Evolutionary conservation across 1,140 invertebrate species (phyloP), one percentile per base, ranked within the genome.

Genomic region (Potamilus streckersoni): DNA sequence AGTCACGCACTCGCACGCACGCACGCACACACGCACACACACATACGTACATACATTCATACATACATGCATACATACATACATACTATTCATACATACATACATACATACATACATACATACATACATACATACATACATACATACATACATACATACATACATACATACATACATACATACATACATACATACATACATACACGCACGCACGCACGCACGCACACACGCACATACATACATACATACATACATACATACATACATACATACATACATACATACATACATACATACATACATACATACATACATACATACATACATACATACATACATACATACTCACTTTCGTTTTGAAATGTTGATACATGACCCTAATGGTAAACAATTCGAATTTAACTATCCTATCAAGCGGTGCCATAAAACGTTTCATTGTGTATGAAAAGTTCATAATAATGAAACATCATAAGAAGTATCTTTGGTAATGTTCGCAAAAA

Each of bases 41-140:
- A n/a, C n/a, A n/a, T n/a, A n/a, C n/a, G n/a, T n/a, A 69, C 67
- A 69, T 49, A 69, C 38, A 69, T 49, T 58, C 38, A 69, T 49
- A 69, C 67, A 69, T n/a, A 69, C 67, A 69, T n/a, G 58, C 67
- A 69, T n/a, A 69, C 67, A 69, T n/a, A 69, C 67, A 69, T n/a
- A 69, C 67, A 69, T 12, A 69, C 67, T n/a, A 69, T 12, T 57
- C 67, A 69, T 12, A 69, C 67, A 69, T 12, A 57, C 67, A 69
- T 12, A 57, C 67, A n/a, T n/a, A n/a, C 23, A 23, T 23, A 23
- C 23, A 23, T 23, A 23, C 23, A 23, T 23, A 68, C 23, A 38
- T 57, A 19, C 17, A 66, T 66, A 17, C 5, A 16, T 31, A 16
- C 17, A 66, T 66, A 23, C 23, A 23, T 23, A 69, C 67, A 69